These are phyloP conservation scores for Aethes cnicana DNA, from an alignment of 2,888 invertebrate genomes.

Conservation along the genomic window DNA sequence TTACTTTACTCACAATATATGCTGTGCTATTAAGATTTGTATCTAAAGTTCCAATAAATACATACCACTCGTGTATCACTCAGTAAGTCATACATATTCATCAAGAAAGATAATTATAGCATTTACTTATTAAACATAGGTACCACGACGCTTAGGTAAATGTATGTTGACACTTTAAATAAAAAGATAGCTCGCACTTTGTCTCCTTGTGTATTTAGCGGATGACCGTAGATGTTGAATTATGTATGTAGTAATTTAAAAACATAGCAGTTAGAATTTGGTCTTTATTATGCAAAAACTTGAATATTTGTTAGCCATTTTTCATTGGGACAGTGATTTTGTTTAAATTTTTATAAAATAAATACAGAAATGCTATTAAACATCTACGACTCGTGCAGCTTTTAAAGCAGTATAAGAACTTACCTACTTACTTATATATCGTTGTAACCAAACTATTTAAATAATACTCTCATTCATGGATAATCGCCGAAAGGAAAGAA, in stretches of 20 bases:
- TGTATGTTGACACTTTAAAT: constrained; percentile 62
- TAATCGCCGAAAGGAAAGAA: too few relatives aligned
- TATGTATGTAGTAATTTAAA: constrained; percentile 32
- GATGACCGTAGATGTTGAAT: constrained; percentile 57
- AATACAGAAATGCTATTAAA: too few relatives aligned
- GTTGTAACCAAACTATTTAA: too few relatives aligned
- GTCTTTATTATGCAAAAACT: constrained; percentile 1
- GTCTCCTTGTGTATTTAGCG: constrained; percentile 58
- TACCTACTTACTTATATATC: too few relatives aligned
- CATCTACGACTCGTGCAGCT: too few relatives aligned
- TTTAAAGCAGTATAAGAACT: too few relatives aligned
- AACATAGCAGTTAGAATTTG: constrained; percentile 15
- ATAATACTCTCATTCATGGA: too few relatives aligned
- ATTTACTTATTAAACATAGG: constrained; percentile 45
- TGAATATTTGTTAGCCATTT: not conserved
- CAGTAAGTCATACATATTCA: constrained; percentile 23
- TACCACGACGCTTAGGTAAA: constrained; percentile 53
- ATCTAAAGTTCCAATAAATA: not conserved
- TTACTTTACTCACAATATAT: too few relatives aligned
- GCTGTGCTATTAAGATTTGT: too few relatives aligned
- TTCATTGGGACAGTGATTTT: constrained; percentile 3
- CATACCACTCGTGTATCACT: not conserved
- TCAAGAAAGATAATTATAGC: constrained; percentile 34
- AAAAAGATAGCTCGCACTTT: constrained; percentile 71
- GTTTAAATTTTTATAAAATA: not conserved